A percentile compares a stretch with the other conserved stretches of the same genome.
phyloP scores from a whole-genome alignment of 2,113 vertebrate genomes.

The Hydrolagus affinis region DNA sequence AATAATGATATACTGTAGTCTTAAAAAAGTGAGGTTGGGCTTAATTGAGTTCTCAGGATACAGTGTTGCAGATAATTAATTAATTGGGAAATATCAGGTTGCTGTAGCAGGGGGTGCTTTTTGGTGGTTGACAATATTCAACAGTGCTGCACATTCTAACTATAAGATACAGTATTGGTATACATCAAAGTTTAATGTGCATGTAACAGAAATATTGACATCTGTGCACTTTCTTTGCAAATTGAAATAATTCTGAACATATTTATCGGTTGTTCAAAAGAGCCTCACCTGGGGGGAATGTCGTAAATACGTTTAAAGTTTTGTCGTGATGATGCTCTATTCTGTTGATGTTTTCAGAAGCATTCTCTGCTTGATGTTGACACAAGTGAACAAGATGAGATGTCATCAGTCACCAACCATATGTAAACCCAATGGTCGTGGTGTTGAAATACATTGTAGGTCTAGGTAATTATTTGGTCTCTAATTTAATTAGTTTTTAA shows the following conservation, averaged over 20 bases:
- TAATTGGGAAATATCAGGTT: not conserved
- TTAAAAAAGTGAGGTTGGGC: conserved; percentile 6
- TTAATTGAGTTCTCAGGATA: not conserved
- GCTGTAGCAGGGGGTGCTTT: not conserved
- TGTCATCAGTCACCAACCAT: too few species aligned
- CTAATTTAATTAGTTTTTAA: not conserved
- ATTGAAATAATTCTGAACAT: too few species aligned
- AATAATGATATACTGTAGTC: too few species aligned
- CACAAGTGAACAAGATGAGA: not conserved
- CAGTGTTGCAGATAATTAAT: not conserved
- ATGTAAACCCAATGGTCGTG: not conserved
- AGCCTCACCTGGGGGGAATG: not conserved
- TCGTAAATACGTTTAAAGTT: not conserved
- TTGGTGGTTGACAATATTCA: not conserved
- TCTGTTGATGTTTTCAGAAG: not conserved
- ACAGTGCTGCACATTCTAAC: too few species aligned
- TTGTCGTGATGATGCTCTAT: not conserved
- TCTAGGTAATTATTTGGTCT: not conserved
- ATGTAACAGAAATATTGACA: too few species aligned
- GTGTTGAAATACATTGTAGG: too few species aligned
- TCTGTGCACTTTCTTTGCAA: too few species aligned
- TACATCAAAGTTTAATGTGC: too few species aligned
- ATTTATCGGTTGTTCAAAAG: not conserved
- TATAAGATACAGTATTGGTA: not conserved
- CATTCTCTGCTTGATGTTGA: not conserved